phyloP scores from a whole-genome alignment of 2,797 vertebrate species.

The Alosa sapidissima region DNA sequence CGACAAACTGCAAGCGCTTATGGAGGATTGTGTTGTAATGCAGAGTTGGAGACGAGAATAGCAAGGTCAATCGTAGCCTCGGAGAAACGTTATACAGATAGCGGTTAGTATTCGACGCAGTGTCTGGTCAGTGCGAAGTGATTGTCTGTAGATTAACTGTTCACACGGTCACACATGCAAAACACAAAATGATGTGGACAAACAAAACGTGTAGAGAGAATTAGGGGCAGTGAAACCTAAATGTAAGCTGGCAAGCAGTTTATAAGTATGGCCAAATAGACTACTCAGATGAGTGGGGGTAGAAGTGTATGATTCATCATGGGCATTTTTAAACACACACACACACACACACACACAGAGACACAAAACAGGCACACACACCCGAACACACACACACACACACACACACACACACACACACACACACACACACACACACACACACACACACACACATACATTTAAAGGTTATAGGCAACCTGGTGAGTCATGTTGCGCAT shows the following conservation, averaged over 20 bases:
- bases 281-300: neutral
- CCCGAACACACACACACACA: neutral
- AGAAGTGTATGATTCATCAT: conserved; percentile 2
- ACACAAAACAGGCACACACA: neutral
- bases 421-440: no score
- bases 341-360: conserved; percentile 3
- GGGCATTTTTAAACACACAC: neutral
- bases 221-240: neutral
- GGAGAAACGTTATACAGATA: conserved; percentile 18
- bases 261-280: neutral
- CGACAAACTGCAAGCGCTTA: conserved; percentile 11
- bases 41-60: neutral
- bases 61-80: conserved; percentile 19
- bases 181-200: neutral
- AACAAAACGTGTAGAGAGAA: neutral
- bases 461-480: conserved; percentile 15
- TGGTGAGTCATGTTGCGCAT: neutral
- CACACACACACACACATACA: neutral
- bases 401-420: neutral
- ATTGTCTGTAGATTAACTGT: conserved; percentile 22
- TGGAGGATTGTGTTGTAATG: conserved; percentile 22
- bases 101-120: neutral
- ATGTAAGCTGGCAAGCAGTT: neutral
- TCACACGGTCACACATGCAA: neutral
- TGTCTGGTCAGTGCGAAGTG: conserved; percentile 26